Evolutionary conservation across 2,888 invertebrate genomes (phyloP).

Genomic region (Automeris io): DNA sequence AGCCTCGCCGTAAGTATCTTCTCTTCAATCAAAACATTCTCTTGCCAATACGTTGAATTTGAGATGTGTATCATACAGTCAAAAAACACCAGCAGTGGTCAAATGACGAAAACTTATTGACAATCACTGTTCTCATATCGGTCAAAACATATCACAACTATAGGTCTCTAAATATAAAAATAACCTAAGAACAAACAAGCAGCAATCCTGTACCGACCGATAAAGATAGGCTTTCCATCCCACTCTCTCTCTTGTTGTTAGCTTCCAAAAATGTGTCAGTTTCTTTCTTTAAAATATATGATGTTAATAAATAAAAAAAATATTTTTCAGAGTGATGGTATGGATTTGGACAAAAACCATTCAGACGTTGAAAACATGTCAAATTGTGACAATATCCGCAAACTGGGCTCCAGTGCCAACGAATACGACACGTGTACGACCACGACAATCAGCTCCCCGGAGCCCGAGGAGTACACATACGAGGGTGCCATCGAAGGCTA

Average conservation of each 20-base stretch:
- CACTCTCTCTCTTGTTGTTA: no score
- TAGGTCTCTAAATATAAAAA: no score
- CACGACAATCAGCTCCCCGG: conserved; percentile 81
- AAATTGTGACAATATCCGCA: conserved; percentile 64
- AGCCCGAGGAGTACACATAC: conserved; percentile 89
- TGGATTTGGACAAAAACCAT: conserved; percentile 74
- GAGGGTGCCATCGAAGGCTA: conserved; percentile 92
- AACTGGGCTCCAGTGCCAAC: conserved; percentile 68
- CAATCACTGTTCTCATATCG: no score
- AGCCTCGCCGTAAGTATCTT: conserved; percentile 76
- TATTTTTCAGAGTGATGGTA: conserved; percentile 79
- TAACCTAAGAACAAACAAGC: no score
- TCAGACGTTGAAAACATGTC: conserved; percentile 72
- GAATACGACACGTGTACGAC: conserved; percentile 83
- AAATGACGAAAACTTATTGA: no score
- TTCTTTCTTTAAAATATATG: no score
- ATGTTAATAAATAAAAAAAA: background rate
- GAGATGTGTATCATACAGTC: no score
- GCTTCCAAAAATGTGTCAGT: no score
- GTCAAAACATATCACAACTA: no score
- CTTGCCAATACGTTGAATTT: conserved; percentile 8
- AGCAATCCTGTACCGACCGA: no score
- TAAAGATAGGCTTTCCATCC: no score
- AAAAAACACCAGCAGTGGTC: no score
- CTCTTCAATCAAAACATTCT: background rate